These are phyloP conservation scores for Oreohelix idahoensis DNA, from an alignment of 1,140 invertebrate genomes.

Conservation along the genomic window DNA sequence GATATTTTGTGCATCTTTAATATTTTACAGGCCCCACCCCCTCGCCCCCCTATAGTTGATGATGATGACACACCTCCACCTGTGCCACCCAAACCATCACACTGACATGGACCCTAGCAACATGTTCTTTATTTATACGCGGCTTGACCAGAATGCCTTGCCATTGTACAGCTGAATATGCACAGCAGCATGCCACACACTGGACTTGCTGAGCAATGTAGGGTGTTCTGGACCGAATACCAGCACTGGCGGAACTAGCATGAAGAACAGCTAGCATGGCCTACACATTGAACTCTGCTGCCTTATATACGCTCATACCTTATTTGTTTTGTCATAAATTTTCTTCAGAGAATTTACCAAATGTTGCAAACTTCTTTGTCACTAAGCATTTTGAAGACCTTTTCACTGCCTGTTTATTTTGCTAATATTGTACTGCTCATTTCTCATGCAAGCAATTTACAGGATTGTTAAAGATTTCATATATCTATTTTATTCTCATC, in stretches of 20 bases:
- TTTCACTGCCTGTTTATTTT: too few species aligned
- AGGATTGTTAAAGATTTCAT: too few species aligned
- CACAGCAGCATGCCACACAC: not conserved
- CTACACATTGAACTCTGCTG: not conserved
- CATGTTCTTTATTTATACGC: not conserved
- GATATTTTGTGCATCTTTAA: too few species aligned
- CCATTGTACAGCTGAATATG: not conserved
- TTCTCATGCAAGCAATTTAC: too few species aligned
- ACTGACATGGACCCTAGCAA: conserved; percentile 30
- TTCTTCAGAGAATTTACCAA: too few species aligned
- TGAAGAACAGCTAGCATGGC: not conserved
- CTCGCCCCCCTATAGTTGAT: conserved; percentile 37
- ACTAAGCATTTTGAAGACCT: too few species aligned
- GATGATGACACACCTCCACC: conserved; percentile 44
- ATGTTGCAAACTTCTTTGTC: too few species aligned
- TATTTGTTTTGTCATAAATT: not conserved
- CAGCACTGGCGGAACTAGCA: not conserved
- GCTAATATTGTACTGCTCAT: too few species aligned
- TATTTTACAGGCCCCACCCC: conserved; percentile 31
- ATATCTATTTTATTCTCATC: too few species aligned
- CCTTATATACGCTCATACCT: not conserved
- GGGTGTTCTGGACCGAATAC: not conserved
- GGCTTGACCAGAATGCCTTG: not conserved
- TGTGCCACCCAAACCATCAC: conserved; percentile 47
- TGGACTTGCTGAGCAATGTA: not conserved